phyloP scores from a whole-genome alignment of 1,140 invertebrate genomes.

The Megalopta genalis region DNA sequence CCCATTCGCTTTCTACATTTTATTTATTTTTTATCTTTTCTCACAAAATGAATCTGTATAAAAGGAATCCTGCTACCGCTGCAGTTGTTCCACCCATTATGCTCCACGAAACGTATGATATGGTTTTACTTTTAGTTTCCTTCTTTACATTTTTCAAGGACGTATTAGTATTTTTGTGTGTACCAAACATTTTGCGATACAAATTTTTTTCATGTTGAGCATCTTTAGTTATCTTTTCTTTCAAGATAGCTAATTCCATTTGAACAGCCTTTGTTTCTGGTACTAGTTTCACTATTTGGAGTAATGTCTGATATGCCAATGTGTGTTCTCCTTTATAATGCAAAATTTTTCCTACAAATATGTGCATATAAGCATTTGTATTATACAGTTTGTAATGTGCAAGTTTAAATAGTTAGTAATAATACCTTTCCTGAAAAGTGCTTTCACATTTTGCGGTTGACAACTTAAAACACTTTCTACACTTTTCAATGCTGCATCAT shows the following conservation, averaged over 20 bases:
- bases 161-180: slow-evolving; percentile 50
- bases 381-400: slow-evolving; percentile 25
- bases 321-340: slow-evolving; percentile 82
- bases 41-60: slow-evolving; percentile 73
- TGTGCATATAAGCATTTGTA: neutral
- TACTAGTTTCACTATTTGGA: slow-evolving; percentile 82
- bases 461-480: slow-evolving; percentile 89
- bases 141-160: slow-evolving; percentile 47
- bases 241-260: slow-evolving; percentile 82
- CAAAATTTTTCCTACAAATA: slow-evolving; percentile 81
- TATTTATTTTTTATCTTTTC: neutral
- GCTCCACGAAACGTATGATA: slow-evolving; percentile 71
- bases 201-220: slow-evolving; percentile 82
- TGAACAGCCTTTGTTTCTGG: slow-evolving; percentile 82
- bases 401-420: slow-evolving; percentile 19
- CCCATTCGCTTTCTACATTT: neutral
- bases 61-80: slow-evolving; percentile 68
- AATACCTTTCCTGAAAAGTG: slow-evolving; percentile 92
- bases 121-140: slow-evolving; percentile 46
- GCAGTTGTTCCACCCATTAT: slow-evolving; percentile 73
- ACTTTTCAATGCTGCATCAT: slow-evolving; percentile 89
- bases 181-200: slow-evolving; percentile 85
- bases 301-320: slow-evolving; percentile 82
- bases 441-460: slow-evolving; percentile 94
- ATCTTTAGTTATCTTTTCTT: slow-evolving; percentile 81